phyloP scores from a whole-genome alignment of 2,888 invertebrate genomes.

The Patella pellucida region DNA sequence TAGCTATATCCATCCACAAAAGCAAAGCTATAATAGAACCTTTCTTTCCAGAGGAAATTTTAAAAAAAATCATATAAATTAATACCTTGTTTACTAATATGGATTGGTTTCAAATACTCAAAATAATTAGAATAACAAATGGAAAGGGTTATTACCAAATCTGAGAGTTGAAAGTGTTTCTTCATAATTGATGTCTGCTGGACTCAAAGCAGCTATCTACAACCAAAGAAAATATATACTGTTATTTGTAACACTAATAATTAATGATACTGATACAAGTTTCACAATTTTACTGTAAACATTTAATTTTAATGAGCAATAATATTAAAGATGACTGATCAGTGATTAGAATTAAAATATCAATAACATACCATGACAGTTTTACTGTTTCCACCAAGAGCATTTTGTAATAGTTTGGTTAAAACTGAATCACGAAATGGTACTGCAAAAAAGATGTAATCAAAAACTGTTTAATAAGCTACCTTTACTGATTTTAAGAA shows the following conservation, averaged over 20 bases:
- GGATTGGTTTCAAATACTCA: no score
- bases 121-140: neutral
- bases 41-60: no score
- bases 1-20: no score
- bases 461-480: no score
- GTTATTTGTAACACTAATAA: no score
- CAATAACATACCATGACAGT: conserved; percentile 64
- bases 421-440: conserved; percentile 67
- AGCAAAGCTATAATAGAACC: no score
- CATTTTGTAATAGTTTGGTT: conserved; percentile 67
- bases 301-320: no score
- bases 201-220: conserved; percentile 66
- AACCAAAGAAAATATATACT: neutral
- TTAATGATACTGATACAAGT: no score
- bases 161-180: conserved; percentile 65
- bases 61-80: no score
- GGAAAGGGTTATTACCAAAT: conserved; percentile 56
- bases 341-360: neutral
- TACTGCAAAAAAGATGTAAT: conserved; percentile 47
- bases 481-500: no score
- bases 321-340: neutral
- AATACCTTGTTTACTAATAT: no score
- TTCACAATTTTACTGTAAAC: no score
- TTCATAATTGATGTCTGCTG: conserved; percentile 67
- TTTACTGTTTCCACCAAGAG: conserved; percentile 70